These are phyloP conservation scores for Nomada goodeniana DNA, from an alignment of 2,888 invertebrate genomes.

Conservation along the genomic window DNA sequence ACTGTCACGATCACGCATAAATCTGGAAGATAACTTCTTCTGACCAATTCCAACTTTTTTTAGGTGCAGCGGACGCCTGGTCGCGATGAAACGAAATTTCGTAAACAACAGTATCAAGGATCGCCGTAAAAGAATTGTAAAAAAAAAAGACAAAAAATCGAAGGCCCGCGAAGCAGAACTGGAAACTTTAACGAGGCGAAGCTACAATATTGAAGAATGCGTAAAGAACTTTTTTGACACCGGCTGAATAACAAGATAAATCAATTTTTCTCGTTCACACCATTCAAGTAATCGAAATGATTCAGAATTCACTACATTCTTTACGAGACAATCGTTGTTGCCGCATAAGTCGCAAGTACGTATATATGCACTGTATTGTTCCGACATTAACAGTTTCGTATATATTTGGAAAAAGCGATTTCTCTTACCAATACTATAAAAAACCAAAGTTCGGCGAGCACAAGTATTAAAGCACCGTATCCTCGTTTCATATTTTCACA, in stretches of 20 bases:
- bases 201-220: too few relatives aligned
- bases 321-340: not conserved
- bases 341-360: too few relatives aligned
- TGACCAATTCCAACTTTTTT: not conserved
- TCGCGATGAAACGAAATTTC: not conserved
- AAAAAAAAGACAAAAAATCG: not conserved
- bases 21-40: not conserved
- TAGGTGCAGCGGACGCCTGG: not conserved
- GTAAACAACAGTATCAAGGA: not conserved
- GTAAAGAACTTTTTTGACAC: too few relatives aligned
- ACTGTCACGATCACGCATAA: not conserved
- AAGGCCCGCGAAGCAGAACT: not conserved
- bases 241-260: too few relatives aligned
- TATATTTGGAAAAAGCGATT: not conserved
- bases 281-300: not conserved
- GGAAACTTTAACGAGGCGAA: not conserved
- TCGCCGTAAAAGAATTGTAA: not conserved
- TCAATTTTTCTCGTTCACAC: too few relatives aligned
- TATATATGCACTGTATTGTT: not conserved
- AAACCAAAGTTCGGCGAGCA: conserved; percentile 7
- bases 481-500: conserved; percentile 22
- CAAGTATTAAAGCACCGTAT: not conserved
- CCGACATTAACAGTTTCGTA: not conserved
- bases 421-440: conserved; percentile 35
- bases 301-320: not conserved